phyloP scores from a whole-genome alignment of 2,888 invertebrate species.

The Congeria kusceri region DNA sequence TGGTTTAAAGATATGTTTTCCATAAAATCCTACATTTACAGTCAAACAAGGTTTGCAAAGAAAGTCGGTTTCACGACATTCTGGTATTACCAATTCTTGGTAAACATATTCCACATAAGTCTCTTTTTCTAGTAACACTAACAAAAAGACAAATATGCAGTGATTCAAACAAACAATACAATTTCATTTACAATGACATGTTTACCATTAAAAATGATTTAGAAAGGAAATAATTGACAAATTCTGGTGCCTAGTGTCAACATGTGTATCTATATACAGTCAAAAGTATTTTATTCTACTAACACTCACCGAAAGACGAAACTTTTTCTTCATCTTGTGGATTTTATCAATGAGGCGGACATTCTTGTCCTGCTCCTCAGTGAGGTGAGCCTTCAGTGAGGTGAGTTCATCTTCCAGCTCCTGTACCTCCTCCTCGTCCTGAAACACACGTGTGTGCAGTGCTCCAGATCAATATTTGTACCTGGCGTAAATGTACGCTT shows the following conservation, averaged over 20 bases:
- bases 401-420: constrained; percentile 68
- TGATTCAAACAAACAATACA: background rate
- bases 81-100: too few relatives aligned
- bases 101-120: too few relatives aligned
- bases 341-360: constrained; percentile 64
- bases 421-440: constrained; percentile 62
- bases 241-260: too few relatives aligned
- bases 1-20: background rate
- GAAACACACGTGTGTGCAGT: constrained; percentile 9
- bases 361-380: constrained; percentile 72
- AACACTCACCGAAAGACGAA: constrained; percentile 43
- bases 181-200: background rate
- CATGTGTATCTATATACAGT: background rate
- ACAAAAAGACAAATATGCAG: too few relatives aligned
- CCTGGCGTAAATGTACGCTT: too few relatives aligned
- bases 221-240: background rate
- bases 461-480: too few relatives aligned
- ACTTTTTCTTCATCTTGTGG: constrained; percentile 49
- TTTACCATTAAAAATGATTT: background rate
- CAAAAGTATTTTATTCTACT: background rate
- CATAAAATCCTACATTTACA: background rate
- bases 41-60: background rate
- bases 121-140: too few relatives aligned
- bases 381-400: constrained; percentile 67
- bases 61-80: too few relatives aligned